Evolutionary conservation across 1,140 invertebrate genomes (phyloP), one percentile per base, ranked within the genome.

Genomic region (Drosophila athabasca): DNA sequence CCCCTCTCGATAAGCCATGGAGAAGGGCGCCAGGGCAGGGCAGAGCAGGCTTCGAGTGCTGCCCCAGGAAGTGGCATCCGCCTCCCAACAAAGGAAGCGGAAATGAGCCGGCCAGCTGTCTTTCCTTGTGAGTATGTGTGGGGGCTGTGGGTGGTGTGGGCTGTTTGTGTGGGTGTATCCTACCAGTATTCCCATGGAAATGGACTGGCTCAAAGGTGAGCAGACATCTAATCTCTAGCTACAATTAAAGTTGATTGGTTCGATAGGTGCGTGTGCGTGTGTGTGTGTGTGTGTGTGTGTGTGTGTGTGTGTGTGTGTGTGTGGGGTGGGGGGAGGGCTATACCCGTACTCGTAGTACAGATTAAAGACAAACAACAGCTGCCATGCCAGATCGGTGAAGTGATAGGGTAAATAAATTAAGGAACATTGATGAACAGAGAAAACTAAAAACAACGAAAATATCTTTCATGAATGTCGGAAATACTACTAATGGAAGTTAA

Each of bases 51-150:
- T 13, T 39, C 11, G 35, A 39, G 35, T 35, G 11, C 11, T 39
- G 35, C 3, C 35, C 35, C 35, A 39, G 46, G 51, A 31, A 62
- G 46, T 62, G 64, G 51, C 50, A 71, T 62, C 62, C 68, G 62
- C 45, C 48, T 55, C 35, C 35, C 78, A 81, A 77, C 79, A 83
- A 79, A 68, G 80, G 76, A 84, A 83, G 61, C 80, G 80, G 80
- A 83, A 84, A 83, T 83, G 76, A 83, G 72, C 62, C 81, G 45
- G 58, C 70, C 79, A 51, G 52, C 59, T 71, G 41, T 58, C 48
- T 77, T 29, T 48, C 24, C 5, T 13, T 35, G 13, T 48, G 44
- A 44, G 31, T 29, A 41, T 26, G 35, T 7, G 41, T 3, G 4
- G 35, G 3, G 35, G 11, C 1, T 59, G 43, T 48, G 7, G 48